These are phyloP conservation scores for Discoglossus pictus DNA, from an alignment of 2,797 vertebrate genomes.

Conservation along the genomic window DNA sequence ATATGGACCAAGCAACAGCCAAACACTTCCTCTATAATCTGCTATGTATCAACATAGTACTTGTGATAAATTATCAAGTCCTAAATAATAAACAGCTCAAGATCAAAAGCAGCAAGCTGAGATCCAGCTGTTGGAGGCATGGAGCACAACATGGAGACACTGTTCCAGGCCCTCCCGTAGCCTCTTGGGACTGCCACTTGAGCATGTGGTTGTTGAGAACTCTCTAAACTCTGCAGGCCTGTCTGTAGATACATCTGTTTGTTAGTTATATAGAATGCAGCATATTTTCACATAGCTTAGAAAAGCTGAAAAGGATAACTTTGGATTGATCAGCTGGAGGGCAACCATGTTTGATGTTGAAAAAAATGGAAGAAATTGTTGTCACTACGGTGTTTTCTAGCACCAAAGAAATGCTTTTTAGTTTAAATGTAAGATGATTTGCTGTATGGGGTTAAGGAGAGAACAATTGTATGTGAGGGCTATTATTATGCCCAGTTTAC, in stretches of 20 bases:
- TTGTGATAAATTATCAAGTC: conserved; percentile 23
- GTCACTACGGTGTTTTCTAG: no score
- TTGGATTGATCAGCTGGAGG: background rate
- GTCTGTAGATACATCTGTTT: conserved; percentile 1
- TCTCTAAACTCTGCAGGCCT: conserved; percentile 11
- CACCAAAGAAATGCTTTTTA: no score
- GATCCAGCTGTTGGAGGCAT: conserved; percentile 22
- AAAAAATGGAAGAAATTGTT: no score
- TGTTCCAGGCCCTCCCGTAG: conserved; percentile 26
- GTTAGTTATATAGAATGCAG: conserved; percentile 14
- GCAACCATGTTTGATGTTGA: background rate
- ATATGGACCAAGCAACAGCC: no score
- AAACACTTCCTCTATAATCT: no score
- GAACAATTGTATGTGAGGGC: no score
- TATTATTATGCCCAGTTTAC: no score
- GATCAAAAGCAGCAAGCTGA: conserved; percentile 33
- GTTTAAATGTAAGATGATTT: no score
- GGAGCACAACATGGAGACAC: conserved; percentile 45
- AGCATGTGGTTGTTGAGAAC: conserved; percentile 5
- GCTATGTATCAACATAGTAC: no score
- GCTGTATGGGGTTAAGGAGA: no score
- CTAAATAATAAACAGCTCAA: conserved; percentile 47
- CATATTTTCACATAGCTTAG: background rate
- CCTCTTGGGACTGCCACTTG: conserved; percentile 31
- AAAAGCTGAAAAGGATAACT: background rate